phyloP scores from a whole-genome alignment of 2,113 vertebrate species.

The Fulmarus glacialis region DNA sequence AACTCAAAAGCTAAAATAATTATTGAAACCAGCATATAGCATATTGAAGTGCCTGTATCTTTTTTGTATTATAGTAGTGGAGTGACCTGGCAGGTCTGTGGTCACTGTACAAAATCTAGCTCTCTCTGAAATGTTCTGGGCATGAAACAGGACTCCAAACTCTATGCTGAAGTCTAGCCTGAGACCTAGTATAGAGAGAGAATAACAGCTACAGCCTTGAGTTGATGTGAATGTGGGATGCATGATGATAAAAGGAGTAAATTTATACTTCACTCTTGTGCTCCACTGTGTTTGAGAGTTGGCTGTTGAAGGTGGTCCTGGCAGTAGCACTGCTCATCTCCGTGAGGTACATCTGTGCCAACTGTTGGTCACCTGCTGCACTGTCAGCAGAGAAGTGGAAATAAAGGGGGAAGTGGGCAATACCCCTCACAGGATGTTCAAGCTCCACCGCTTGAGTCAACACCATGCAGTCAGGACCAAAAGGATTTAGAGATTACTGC shows the following conservation, averaged over 20 bases:
- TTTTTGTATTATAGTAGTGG: background rate
- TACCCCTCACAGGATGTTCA: background rate
- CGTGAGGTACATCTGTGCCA: fast-evolving
- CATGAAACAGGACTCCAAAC: background rate
- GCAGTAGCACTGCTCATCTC: background rate
- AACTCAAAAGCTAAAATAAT: background rate
- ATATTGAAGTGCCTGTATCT: background rate
- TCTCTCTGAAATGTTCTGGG: background rate
- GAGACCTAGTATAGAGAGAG: background rate
- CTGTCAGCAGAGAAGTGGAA: background rate
- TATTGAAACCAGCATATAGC: background rate
- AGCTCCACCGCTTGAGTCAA: background rate
- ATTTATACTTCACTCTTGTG: background rate
- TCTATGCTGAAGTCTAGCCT: background rate
- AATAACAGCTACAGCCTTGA: background rate
- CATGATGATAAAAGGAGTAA: background rate
- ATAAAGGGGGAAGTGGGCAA: background rate
- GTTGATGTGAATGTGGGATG: background rate
- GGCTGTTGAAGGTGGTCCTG: background rate
- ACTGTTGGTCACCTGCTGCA: background rate
- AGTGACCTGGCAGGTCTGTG: background rate
- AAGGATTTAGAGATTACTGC: background rate
- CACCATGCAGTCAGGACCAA: background rate
- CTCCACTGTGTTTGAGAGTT: background rate
- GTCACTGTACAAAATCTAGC: fast-evolving